Base-by-base conservation (phyloP, 2,113 vertebrate genomes). In the Leptobrachium leishanense region DNA sequence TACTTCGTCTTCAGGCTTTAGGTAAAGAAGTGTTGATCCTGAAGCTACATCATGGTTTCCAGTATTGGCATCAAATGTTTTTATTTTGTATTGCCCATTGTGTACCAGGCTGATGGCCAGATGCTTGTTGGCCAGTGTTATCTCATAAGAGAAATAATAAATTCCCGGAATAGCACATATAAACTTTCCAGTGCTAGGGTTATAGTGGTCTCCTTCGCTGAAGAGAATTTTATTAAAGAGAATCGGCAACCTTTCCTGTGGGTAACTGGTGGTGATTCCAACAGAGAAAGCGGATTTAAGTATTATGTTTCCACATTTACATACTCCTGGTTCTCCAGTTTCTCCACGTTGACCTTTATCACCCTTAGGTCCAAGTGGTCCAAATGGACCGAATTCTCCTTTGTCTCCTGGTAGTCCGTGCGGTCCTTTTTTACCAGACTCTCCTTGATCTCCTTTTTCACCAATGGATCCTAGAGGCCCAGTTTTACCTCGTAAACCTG, bases 81-180 rank as follows among this genome's bases (percentile, higher is more conserved):
- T 97, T 89, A 99, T 95, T 55, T 94, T 91, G 86, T 94, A 98
- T 84, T 97, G 92, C 2, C 98, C 98, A 0, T 99, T 99, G 82
- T 97, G 96, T 68, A 99, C 96, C 75, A 99, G 89, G 10, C 94
- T 92, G 0, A 99, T 97, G 0, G 98, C 98, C 84, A 99, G 89
- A n/a, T 99, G 98, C 83, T 99, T 99, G 83, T 99, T 95, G 75
- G 97, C 98, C 85, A 99, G 88, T 0, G 98, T 99, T 87, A 99
- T 98, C 31, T 99, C 95, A 39, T 99, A 99, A 50, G 97, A 98
- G 88, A 99, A 99, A 75, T 95, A 98, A 84, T 99, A 99, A 82
- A 98, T 91, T 10, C 98, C 98, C 0, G 98, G 97, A 84, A 95
- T 96, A 0, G 96, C 95, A 42, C 98, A 98, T 81, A 95, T 93